Conservation (phyloP, 2,888 invertebrate genomes). For the Aspidapion aeneum region DNA sequence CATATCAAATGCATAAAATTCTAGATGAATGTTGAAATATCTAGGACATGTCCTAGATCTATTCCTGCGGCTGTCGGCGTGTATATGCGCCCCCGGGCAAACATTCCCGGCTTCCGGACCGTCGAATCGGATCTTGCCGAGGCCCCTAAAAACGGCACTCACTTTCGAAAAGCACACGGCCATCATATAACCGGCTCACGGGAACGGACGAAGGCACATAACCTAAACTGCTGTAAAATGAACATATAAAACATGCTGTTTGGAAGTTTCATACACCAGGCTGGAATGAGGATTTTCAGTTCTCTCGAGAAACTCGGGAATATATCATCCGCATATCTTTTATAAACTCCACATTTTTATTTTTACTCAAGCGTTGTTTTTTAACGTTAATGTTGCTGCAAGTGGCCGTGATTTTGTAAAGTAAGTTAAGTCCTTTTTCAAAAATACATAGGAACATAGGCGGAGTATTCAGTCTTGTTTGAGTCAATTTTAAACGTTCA, state of each 20-base stretch:
- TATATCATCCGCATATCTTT: background rate
- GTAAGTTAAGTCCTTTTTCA: too few species aligned
- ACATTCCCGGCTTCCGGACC: constrained; percentile 29
- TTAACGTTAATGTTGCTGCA: too few species aligned
- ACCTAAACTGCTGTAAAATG: constrained; percentile 50
- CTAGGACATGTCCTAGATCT: too few species aligned
- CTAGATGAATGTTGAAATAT: too few species aligned
- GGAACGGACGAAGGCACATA: constrained; percentile 35
- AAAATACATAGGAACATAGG: too few species aligned
- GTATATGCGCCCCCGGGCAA: constrained; percentile 42
- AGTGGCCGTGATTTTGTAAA: too few species aligned
- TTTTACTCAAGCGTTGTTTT: too few species aligned
- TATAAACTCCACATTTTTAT: background rate
- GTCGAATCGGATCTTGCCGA: constrained; percentile 36
- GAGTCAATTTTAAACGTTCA: too few species aligned
- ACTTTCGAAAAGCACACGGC: constrained; percentile 11
- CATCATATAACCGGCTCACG: background rate
- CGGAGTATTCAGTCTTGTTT: too few species aligned
- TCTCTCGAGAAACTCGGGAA: background rate
- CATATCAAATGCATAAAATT: too few species aligned
- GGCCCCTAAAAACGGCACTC: constrained; percentile 41
- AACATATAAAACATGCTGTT: constrained; percentile 49
- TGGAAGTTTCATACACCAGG: constrained; percentile 42
- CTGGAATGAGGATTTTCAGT: background rate
- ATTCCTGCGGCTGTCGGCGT: background rate